Evolutionary conservation across 2,797 vertebrate genomes (phyloP).

Genomic region (Bradypodion pumilum): DNA sequence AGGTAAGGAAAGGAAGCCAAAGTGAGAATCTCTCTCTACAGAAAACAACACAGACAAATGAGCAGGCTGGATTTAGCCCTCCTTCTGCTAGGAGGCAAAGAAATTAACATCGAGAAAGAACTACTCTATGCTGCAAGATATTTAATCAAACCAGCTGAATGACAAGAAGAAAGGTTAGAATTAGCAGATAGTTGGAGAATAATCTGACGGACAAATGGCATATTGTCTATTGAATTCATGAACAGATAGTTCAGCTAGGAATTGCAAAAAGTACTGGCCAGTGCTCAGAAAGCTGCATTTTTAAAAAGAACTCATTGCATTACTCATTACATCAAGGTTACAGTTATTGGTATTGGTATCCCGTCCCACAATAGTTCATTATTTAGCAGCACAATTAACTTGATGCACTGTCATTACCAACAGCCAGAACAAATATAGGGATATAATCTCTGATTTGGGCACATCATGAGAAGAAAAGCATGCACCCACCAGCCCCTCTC

Average conservation of each 20-base stretch:
- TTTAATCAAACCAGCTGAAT: neutral
- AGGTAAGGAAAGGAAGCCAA: neutral
- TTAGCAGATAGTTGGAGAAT: neutral
- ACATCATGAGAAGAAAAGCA: too few relatives aligned
- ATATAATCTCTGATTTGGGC: too few relatives aligned
- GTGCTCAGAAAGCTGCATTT: too few relatives aligned
- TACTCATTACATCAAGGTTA: too few relatives aligned
- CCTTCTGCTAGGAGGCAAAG: neutral
- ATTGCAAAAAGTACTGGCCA: neutral
- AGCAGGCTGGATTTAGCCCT: neutral
- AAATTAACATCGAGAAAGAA: neutral
- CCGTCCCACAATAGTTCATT: too few relatives aligned
- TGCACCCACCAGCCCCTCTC: too few relatives aligned
- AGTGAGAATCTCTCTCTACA: neutral
- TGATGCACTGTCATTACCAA: too few relatives aligned
- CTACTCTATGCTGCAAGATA: neutral
- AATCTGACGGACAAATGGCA: neutral
- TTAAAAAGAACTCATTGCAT: too few relatives aligned
- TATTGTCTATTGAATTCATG: neutral
- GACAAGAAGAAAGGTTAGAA: neutral
- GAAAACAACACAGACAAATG: slow-evolving; percentile 1
- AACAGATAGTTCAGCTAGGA: neutral
- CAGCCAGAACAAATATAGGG: too few relatives aligned
- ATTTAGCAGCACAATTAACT: too few relatives aligned
- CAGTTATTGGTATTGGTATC: too few relatives aligned